Base-by-base conservation (phyloP, 2,888 invertebrate species). In the Scaptomyza flava region DNA sequence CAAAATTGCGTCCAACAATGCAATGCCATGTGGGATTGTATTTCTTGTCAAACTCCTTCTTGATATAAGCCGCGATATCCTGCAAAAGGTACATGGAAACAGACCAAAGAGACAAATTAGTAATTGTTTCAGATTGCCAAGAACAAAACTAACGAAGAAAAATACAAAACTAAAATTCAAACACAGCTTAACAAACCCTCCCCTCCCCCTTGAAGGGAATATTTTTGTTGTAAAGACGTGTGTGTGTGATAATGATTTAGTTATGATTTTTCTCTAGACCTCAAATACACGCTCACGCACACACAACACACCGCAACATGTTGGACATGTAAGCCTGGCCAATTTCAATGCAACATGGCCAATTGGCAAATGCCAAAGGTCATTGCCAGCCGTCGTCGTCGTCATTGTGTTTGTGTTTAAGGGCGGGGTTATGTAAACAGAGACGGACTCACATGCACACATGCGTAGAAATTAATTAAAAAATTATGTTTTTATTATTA, bases 1-100 rank as follows among this genome's bases (percentile, higher is more conserved):
- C 99, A 92, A 99, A 99, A 93, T 99, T 99, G 89, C 99, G 95
- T 68, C 99, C 99, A 77, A 99, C 99, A 92, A 99, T 99, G 94
- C 98, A 99, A 91, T 99, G 99, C 99, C 99, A 99, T 91, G 99
- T 99, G 57, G 99, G 99, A 93, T 98, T 98, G 95, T 98, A 99
- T 93, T 99, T 99, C 94, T 99, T 99, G 94, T 99, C 99, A 91
- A 99, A 99, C 92, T 99, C 99, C 93, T 99, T 99, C 94, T 99
- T 99, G 93, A 99, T 99, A 93, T 96, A 99, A 62, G 99, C 99
- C 20, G 99, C 99, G 90, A 99, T 99, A 92, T 99, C 99, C 95
- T 99, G 84, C 61, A 70, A 73, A 58, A 50, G 65, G 80, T 17
- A 66, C 71, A 50, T 1, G 45, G 42, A n/a, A 9, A 2, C 2